A percentile compares a stretch with the other conserved stretches of the same genome.
These are phyloP conservation scores for Hippocampus barbouri DNA, from an alignment of 2,113 vertebrate species.

Conservation along the genomic window DNA sequence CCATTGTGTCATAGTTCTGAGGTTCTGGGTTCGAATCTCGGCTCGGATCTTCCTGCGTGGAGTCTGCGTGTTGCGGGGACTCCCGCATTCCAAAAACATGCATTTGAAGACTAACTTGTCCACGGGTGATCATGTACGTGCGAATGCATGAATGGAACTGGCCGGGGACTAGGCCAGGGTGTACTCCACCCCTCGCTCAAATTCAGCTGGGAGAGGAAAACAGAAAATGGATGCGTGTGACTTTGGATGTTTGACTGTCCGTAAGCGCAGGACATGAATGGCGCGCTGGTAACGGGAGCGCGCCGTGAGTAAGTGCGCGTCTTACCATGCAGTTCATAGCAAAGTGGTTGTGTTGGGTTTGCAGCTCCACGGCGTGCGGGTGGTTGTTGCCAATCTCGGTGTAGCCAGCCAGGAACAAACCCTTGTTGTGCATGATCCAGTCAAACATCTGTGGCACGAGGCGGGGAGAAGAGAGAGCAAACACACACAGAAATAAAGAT, in stretches of 20 bases:
- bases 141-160: no score
- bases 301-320: slow-evolving; percentile 4
- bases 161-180: no score
- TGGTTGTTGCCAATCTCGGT: slow-evolving; percentile 98
- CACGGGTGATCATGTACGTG: no score
- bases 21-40: no score
- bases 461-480: slow-evolving; percentile 18
- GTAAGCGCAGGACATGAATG: not conserved
- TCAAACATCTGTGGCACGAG: slow-evolving; percentile 89
- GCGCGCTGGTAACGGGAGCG: not conserved
- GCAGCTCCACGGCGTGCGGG: slow-evolving; percentile 92
- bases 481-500: not conserved
- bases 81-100: no score
- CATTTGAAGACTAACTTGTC: no score
- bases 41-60: no score
- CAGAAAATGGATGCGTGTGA: not conserved
- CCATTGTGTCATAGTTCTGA: no score
- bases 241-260: not conserved
- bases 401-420: slow-evolving; percentile 96
- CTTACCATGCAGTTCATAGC: slow-evolving; percentile 99
- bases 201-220: no score
- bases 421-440: slow-evolving; percentile 99
- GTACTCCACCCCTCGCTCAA: no score
- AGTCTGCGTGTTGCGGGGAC: no score
- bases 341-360: slow-evolving; percentile 99